phyloP scores from a whole-genome alignment of 2,113 vertebrate genomes.

The Xyliphius kryptos region DNA sequence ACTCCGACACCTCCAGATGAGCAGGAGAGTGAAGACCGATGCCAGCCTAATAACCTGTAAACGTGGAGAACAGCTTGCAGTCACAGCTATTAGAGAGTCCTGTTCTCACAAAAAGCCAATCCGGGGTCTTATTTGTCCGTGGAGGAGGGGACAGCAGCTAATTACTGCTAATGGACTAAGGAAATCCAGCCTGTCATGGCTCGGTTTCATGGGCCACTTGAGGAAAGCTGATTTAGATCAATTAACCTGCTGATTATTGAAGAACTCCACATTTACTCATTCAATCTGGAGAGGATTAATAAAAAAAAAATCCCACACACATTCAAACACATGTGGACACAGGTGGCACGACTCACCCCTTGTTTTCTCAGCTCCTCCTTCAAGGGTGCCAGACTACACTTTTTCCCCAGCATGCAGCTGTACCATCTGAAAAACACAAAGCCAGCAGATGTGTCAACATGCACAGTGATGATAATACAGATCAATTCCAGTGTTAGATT shows the following conservation, averaged over 20 bases:
- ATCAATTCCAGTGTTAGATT: too few relatives aligned
- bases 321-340: not conserved
- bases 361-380: conserved; percentile 94
- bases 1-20: conserved; percentile 38
- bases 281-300: too few relatives aligned
- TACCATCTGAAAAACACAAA: conserved; percentile 83
- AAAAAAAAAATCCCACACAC: too few relatives aligned
- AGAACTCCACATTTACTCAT: too few relatives aligned
- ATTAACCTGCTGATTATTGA: too few relatives aligned
- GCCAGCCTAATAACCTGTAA: conserved; percentile 42
- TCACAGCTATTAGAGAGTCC: conserved; percentile 31
- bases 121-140: too few relatives aligned
- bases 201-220: conserved; percentile 12
- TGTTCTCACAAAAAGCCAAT: conserved; percentile 6
- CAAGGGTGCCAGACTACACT: conserved; percentile 90
- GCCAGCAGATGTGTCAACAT: too few relatives aligned
- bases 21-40: conserved; percentile 12
- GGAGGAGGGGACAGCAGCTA: conserved; percentile 31
- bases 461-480: too few relatives aligned
- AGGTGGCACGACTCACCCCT: conserved; percentile 70
- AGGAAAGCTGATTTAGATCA: conserved; percentile 27
- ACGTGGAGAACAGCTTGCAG: conserved; percentile 14
- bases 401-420: conserved; percentile 98
- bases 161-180: conserved; percentile 43
- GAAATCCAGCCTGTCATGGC: conserved; percentile 22